These are phyloP conservation scores for Nannoperca australis DNA, from an alignment of 2,797 vertebrate species.

Conservation along the genomic window DNA sequence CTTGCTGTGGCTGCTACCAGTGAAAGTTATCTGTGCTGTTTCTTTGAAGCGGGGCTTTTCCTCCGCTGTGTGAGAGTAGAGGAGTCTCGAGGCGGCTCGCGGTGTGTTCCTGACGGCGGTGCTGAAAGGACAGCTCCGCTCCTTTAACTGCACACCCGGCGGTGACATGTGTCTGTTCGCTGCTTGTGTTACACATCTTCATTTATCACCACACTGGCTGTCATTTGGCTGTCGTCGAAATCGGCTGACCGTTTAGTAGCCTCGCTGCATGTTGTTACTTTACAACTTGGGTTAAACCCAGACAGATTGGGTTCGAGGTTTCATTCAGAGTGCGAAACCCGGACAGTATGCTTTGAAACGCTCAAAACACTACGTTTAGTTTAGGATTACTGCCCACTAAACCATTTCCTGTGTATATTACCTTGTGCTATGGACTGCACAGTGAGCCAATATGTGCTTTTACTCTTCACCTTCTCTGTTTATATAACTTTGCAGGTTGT, in stretches of 20 bases:
- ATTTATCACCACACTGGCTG: background rate
- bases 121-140: slow-evolving; percentile 79
- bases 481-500: slow-evolving; percentile 60
- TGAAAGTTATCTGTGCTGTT: slow-evolving; percentile 22
- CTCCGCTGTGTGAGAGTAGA: slow-evolving; percentile 17
- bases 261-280: slow-evolving; percentile 6
- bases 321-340: background rate
- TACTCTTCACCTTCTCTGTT: slow-evolving; percentile 45
- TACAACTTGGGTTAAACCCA: slow-evolving; percentile 13
- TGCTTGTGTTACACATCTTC: background rate
- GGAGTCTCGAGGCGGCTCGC: background rate
- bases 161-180: background rate
- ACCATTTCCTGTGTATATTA: background rate
- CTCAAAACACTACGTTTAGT: background rate
- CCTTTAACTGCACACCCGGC: background rate
- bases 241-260: background rate
- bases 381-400: background rate
- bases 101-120: slow-evolving; percentile 60
- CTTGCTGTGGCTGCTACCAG: background rate
- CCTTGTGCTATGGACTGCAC: background rate
- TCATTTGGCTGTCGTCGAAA: background rate
- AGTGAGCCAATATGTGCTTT: slow-evolving; percentile 9
- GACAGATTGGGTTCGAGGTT: background rate
- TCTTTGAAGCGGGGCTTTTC: slow-evolving; percentile 12
- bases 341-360: background rate